phyloP scores from a whole-genome alignment of 2,797 vertebrate species.

The Thalassophryne amazonica region DNA sequence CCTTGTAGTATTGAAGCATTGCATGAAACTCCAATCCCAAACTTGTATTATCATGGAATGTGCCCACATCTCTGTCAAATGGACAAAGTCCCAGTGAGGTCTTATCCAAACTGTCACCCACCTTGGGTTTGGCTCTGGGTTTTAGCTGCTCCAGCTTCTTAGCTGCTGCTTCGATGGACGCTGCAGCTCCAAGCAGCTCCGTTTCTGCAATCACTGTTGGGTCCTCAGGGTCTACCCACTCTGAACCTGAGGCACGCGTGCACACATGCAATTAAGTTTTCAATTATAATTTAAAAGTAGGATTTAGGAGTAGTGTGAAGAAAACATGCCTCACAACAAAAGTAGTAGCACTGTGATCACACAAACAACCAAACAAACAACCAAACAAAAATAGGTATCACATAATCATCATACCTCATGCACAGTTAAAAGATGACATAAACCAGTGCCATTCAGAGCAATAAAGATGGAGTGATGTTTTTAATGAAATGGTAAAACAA shows the following conservation, averaged over 20 bases:
- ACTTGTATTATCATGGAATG: background rate
- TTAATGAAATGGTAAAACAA: conserved; percentile 30
- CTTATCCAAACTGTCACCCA: conserved; percentile 47
- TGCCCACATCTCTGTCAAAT: background rate
- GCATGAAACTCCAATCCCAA: background rate
- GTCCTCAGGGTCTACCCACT: conserved; percentile 98
- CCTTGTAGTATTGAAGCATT: background rate
- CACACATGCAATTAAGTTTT: background rate
- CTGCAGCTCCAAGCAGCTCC: conserved; percentile 92
- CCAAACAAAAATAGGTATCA: background rate
- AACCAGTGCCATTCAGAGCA: conserved; percentile 43
- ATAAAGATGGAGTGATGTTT: conserved; percentile 36
- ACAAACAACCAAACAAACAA: background rate
- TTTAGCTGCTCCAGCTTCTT: conserved; percentile 98
- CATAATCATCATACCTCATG: conserved; percentile 43
- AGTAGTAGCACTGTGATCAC: conserved; percentile 23
- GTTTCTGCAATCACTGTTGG: conserved; percentile 96
- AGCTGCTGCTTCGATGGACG: conserved; percentile 95
- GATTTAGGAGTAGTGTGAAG: background rate
- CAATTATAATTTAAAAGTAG: background rate
- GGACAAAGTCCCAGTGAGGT: background rate
- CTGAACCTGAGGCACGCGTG: conserved; percentile 78
- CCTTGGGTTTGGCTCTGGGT: conserved; percentile 95
- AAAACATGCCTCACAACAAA: conserved; percentile 54
- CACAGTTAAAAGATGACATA: conserved; percentile 44